Evolutionary conservation across 2,888 invertebrate species (phyloP).

Genomic region (Caenorhabditis sp.): DNA sequence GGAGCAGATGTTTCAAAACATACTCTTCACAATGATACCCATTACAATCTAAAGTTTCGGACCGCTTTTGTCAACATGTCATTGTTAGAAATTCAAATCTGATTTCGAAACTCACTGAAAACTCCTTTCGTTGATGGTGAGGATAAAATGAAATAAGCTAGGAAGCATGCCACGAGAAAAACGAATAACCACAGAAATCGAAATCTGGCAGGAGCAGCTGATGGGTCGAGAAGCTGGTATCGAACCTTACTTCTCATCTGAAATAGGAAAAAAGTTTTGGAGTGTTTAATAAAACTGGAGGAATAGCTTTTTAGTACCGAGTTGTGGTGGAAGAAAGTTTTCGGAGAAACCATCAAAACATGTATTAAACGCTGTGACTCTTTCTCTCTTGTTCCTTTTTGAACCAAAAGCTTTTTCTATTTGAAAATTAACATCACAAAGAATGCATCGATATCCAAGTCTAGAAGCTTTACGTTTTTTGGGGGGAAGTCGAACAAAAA

Average conservation of each 20-base stretch:
- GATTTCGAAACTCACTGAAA: constrained; percentile 2
- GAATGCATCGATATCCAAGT: background rate
- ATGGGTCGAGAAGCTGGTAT: constrained; percentile 52
- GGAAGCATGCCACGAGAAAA: background rate
- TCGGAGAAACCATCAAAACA: background rate
- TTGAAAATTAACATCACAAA: background rate
- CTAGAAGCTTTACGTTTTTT: background rate
- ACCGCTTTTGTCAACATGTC: too few species aligned
- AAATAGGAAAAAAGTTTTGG: too few species aligned
- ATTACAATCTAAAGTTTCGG: too few species aligned
- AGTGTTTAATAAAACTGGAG: too few species aligned
- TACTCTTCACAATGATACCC: too few species aligned
- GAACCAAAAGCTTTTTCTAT: too few species aligned
- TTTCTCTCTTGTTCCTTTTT: too few species aligned
- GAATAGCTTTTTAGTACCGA: background rate
- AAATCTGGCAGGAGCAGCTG: constrained; percentile 10
- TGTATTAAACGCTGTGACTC: background rate
- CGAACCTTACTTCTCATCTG: constrained; percentile 54
- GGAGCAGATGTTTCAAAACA: too few species aligned
- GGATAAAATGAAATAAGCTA: constrained; percentile 7
- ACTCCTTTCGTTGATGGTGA: background rate
- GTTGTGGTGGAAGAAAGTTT: background rate
- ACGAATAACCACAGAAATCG: constrained; percentile 19
- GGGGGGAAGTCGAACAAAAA: background rate
- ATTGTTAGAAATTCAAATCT: too few species aligned